These are phyloP conservation scores for Cerastis rubricosa DNA, from an alignment of 2,888 invertebrate species.

Conservation along the genomic window DNA sequence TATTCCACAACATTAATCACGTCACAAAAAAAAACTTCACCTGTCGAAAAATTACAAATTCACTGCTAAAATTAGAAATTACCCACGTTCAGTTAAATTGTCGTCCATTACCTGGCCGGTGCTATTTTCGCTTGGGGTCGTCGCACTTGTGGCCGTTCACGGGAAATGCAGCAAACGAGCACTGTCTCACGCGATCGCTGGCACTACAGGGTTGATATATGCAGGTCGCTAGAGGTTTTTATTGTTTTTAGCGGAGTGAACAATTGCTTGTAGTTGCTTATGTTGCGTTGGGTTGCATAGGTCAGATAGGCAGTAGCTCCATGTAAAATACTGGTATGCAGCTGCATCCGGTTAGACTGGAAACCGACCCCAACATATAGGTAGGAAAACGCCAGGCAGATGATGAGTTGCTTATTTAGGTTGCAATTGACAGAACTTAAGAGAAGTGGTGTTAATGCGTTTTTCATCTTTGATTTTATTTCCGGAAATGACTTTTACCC, in stretches of 20 bases:
- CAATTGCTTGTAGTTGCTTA: not conserved
- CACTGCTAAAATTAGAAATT: not conserved
- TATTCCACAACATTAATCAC: not conserved
- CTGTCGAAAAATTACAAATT: not conserved
- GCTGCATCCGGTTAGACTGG: too few species aligned
- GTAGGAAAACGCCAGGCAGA: too few species aligned
- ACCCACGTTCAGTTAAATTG: slow-evolving; percentile 20
- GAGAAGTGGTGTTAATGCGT: not conserved
- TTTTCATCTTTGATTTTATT: not conserved
- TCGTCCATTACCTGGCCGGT: slow-evolving; percentile 31
- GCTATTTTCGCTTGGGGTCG: slow-evolving; percentile 59
- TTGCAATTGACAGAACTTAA: not conserved
- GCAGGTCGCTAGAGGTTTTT: slow-evolving; percentile 11
- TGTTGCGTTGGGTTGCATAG: too few species aligned
- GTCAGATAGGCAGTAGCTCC: too few species aligned
- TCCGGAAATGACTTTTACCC: not conserved
- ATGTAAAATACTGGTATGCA: too few species aligned
- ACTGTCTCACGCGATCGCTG: slow-evolving; percentile 44
- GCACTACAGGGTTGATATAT: slow-evolving; percentile 16
- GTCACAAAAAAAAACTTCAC: not conserved
- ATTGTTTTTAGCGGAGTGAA: not conserved
- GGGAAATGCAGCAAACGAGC: slow-evolving; percentile 54
- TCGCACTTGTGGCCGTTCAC: slow-evolving; percentile 24
- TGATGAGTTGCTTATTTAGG: not conserved
- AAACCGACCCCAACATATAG: too few species aligned